Base-by-base conservation (phyloP, 1,140 invertebrate genomes). In the Idris sp. region DNA sequence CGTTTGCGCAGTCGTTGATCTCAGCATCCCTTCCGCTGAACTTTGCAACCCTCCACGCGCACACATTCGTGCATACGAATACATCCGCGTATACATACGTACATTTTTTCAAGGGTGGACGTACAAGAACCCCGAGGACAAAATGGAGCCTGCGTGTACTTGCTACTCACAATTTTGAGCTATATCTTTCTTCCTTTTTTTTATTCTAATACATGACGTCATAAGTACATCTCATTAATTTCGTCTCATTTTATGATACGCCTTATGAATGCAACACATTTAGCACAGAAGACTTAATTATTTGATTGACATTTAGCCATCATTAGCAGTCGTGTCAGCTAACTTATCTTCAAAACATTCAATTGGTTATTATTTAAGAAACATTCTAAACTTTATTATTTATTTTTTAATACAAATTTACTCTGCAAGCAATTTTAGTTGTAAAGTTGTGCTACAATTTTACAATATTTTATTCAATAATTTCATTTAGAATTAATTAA, bases 71-170 rank as follows among this genome's bases (percentile, higher is more conserved):
- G 61, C 56, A 73, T 56, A 54, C 51, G 69, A 73, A 53, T 38
- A 74, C 65, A 74, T 14, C 38, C 56, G 76, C 79, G 69, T 77
- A 72, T 78, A 49, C 74, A 25, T 73, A 76, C 73, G 73, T 43
- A 69, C 49, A 61, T 40, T 56, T 71, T 49, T 67, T 65, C 65
- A 71, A 71, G 74, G 43, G 76, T 65, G 81, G 75, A 74, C 79
- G 83, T 81, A 81, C 83, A 81, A 84, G 81, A 44, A 71, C 73
- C 83, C 83, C 82, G 79, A 84, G 82, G 83, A 86, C 84, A 86
- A 86, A 86, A 86, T 86, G 84, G 84, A 82, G 84, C 82, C 79
- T 78, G 83, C 81, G 84, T 83, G 81, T 83, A 83, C 81, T 82
- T 76, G 79, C 80, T 79, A 80, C 80, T 79, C 75, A 77, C 53